Evolutionary conservation across 2,113 vertebrate genomes (phyloP).

Genomic region (Desmodus rotundus): DNA sequence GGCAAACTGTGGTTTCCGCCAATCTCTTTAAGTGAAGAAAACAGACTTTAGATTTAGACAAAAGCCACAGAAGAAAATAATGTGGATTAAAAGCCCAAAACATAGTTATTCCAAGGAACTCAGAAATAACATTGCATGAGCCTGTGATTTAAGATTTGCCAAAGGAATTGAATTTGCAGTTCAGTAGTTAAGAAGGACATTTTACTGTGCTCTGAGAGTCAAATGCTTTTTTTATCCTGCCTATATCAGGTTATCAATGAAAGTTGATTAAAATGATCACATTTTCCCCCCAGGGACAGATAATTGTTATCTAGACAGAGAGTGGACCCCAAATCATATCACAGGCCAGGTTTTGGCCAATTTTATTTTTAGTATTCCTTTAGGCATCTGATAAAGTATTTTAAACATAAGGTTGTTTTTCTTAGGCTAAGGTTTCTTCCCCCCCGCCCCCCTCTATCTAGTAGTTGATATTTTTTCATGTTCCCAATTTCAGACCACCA

Average conservation of each 20-base stretch:
- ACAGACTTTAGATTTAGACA: slow-evolving; percentile 1
- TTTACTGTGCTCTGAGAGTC: background rate
- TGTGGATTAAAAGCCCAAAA: slow-evolving; percentile 18
- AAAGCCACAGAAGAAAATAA: background rate
- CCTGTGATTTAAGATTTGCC: slow-evolving; percentile 24
- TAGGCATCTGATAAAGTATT: background rate
- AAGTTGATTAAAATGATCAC: slow-evolving; percentile 28
- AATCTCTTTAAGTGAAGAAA: background rate
- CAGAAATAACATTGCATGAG: background rate
- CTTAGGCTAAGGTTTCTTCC: background rate
- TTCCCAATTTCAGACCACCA: background rate
- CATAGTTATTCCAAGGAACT: background rate
- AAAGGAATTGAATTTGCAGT: background rate
- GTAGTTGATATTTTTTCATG: background rate
- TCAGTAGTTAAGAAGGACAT: background rate
- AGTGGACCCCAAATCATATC: background rate
- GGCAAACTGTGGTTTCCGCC: background rate
- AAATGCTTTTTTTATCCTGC: slow-evolving; percentile 6
- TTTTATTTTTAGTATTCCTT: slow-evolving; percentile 6
- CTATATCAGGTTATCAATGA: background rate
- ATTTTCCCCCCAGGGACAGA: background rate
- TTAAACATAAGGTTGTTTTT: background rate
- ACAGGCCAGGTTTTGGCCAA: background rate
- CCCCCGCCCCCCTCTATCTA: too few species aligned
- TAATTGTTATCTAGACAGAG: slow-evolving; percentile 6